Evolutionary conservation across 2,113 vertebrate species (phyloP).

Genomic region (Oreochromis aureus): DNA sequence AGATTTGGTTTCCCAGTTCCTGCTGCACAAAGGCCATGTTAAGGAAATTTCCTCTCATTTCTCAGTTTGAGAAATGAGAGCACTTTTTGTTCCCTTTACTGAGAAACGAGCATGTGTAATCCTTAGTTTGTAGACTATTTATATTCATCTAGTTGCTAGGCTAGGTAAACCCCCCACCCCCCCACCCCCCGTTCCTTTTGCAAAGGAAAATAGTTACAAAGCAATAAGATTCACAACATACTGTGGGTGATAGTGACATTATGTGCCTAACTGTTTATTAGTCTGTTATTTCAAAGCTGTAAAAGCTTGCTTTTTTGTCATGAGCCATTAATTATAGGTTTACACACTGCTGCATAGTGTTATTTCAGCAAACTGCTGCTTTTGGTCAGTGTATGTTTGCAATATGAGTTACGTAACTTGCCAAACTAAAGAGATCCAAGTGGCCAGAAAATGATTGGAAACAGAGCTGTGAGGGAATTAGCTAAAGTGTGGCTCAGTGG

Average conservation of each 20-base stretch:
- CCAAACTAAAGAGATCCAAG: slow-evolving; percentile 18
- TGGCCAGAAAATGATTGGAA: slow-evolving; percentile 33
- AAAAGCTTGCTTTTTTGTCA: neutral
- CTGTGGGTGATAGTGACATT: neutral
- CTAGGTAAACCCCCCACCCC: neutral
- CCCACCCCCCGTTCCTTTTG: neutral
- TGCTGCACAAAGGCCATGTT: slow-evolving; percentile 27
- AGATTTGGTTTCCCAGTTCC: neutral
- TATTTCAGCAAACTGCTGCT: slow-evolving; percentile 4
- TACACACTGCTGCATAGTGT: neutral
- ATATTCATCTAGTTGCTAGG: neutral
- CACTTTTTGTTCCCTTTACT: neutral
- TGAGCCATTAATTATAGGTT: neutral
- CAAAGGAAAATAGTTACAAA: neutral
- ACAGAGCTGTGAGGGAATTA: slow-evolving; percentile 29
- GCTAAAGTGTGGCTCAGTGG: slow-evolving; percentile 14
- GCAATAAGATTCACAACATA: neutral
- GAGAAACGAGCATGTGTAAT: neutral
- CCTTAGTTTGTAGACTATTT: neutral
- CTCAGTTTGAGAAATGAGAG: slow-evolving; percentile 6
- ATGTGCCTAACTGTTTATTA: neutral
- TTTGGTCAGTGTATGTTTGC: neutral
- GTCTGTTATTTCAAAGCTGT: neutral
- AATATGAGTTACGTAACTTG: neutral
- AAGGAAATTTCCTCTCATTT: slow-evolving; percentile 12